Conservation (phyloP, 2,888 invertebrate species). For the Synanthedon tipuliformis region DNA sequence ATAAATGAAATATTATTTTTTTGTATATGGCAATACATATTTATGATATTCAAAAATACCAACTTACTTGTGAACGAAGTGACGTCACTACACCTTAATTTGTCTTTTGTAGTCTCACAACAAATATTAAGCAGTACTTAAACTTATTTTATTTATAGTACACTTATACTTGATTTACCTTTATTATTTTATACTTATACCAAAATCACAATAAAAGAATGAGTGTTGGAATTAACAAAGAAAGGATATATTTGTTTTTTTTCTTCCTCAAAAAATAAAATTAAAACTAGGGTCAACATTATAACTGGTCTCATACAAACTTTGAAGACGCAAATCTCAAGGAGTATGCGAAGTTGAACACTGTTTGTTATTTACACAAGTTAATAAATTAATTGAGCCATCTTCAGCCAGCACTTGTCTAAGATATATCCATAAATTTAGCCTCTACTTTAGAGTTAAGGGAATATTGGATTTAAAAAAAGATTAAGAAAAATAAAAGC, state of each 20-base stretch:
- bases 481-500: too few relatives aligned
- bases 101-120: conserved; percentile 62
- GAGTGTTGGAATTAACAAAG: conserved; percentile 71
- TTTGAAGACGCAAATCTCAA: too few relatives aligned
- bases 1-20: conserved; percentile 2
- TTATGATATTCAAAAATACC: too few relatives aligned
- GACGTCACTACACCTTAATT: conserved; percentile 32
- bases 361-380: conserved; percentile 7
- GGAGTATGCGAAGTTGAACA: too few relatives aligned
- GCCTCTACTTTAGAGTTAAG: too few relatives aligned
- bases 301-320: too few relatives aligned
- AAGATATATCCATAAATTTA: too few relatives aligned
- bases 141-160: conserved; percentile 33
- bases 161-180: conserved; percentile 26
- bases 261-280: conserved; percentile 9
- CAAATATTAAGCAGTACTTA: conserved; percentile 59
- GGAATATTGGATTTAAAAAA: too few relatives aligned
- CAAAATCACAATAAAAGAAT: conserved; percentile 69
- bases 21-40: neutral
- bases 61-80: conserved; percentile 5
- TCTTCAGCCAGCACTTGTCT: too few relatives aligned
- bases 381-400: conserved; percentile 14
- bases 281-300: neutral
- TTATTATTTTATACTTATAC: conserved; percentile 52
- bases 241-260: conserved; percentile 57